A percentile compares a stretch with the other conserved stretches of the same genome.
Conservation (phyloP, 2,113 vertebrate genomes). For the Stercorarius parasiticus region DNA sequence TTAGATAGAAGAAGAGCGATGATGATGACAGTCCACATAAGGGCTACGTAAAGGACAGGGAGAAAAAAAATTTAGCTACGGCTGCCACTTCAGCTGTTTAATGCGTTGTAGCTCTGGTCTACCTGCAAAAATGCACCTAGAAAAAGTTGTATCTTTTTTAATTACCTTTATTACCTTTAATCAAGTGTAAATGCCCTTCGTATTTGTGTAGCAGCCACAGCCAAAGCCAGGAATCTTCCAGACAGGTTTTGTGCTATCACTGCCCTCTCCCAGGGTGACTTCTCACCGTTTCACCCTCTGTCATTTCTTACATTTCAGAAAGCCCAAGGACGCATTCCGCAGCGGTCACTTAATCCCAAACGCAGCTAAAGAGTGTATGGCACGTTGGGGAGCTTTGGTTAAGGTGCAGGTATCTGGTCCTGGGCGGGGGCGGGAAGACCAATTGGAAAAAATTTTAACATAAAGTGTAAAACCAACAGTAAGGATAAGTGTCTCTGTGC, state of each 20-base stretch:
- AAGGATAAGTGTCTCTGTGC: neutral
- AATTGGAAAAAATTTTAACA: neutral
- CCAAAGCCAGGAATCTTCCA: neutral
- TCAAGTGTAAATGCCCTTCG: neutral
- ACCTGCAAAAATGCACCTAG: neutral
- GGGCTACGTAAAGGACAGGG: neutral
- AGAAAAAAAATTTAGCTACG: neutral
- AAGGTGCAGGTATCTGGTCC: neutral
- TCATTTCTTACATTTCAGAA: neutral
- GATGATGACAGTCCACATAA: neutral
- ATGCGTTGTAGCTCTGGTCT: neutral
- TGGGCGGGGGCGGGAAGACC: no score
- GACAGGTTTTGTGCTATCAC: neutral
- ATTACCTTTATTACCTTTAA: neutral
- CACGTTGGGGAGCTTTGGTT: neutral
- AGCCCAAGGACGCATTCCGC: neutral
- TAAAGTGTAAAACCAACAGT: neutral
- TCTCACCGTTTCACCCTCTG: neutral
- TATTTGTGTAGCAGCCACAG: neutral
- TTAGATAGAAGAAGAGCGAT: neutral
- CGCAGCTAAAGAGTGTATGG: neutral
- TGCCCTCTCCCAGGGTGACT: neutral
- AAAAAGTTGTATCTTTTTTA: neutral
- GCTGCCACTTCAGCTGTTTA: neutral
- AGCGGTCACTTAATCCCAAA: neutral